A percentile compares a stretch with the other conserved stretches of the same genome.
Evolutionary conservation across 2,888 invertebrate species (phyloP).

Genomic region (Chirona hameri): DNA sequence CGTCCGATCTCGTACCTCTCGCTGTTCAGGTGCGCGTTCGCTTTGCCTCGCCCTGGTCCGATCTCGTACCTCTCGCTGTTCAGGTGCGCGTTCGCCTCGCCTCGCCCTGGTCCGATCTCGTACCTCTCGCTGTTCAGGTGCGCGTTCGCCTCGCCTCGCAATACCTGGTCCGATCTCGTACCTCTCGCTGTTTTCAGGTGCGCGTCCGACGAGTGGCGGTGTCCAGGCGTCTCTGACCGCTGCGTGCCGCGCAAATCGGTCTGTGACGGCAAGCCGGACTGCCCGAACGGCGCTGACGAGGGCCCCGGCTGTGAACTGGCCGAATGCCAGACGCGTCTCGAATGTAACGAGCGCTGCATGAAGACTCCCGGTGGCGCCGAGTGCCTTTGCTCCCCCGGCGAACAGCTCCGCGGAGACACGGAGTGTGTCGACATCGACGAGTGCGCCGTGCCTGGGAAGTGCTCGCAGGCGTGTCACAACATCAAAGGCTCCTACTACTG

Average conservation of each 20-base stretch:
- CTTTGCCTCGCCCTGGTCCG: too few relatives aligned
- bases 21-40: too few relatives aligned
- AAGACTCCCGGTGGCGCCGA: constrained; percentile 83
- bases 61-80: too few relatives aligned
- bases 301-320: constrained; percentile 81
- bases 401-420: constrained; percentile 73
- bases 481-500: constrained; percentile 87
- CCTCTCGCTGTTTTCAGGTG: constrained; percentile 53
- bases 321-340: constrained; percentile 57
- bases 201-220: constrained; percentile 75
- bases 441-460: constrained; percentile 80
- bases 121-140: too few relatives aligned
- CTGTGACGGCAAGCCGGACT: constrained; percentile 74
- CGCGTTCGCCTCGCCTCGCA: too few relatives aligned
- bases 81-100: too few relatives aligned
- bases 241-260: constrained; percentile 85
- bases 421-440: constrained; percentile 80
- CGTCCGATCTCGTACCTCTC: too few relatives aligned
- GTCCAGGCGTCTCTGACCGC: constrained; percentile 62
- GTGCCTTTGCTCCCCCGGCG: constrained; percentile 86
- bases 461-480: constrained; percentile 88
- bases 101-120: too few relatives aligned
- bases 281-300: constrained; percentile 92
- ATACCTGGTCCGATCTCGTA: neutral
- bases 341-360: constrained; percentile 79